phyloP scores from a whole-genome alignment of 2,113 vertebrate species.

The Holacanthus passer region DNA sequence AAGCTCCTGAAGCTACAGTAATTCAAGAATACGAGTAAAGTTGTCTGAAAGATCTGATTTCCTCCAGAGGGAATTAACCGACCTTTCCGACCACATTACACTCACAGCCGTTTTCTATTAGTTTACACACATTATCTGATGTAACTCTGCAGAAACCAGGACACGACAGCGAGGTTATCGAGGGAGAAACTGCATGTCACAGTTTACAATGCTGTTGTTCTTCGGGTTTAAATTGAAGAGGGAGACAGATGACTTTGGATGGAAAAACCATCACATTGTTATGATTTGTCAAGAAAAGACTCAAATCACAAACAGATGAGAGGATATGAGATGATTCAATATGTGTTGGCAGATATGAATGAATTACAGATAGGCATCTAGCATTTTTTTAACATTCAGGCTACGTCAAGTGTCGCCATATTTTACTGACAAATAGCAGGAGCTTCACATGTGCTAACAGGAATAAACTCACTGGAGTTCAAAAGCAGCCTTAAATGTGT shows the following conservation, averaged over 20 bases:
- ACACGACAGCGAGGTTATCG: not conserved
- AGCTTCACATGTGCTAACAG: constrained; percentile 1
- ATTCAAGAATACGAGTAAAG: not conserved
- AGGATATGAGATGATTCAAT: too few relatives aligned
- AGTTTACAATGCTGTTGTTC: not conserved
- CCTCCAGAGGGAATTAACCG: not conserved
- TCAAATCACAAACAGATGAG: constrained; percentile 5
- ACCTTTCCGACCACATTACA: not conserved
- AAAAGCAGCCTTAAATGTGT: not conserved
- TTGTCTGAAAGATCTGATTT: not conserved
- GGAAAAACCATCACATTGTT: not conserved
- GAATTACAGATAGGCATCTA: not conserved
- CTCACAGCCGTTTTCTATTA: constrained; percentile 26
- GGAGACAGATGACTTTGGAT: not conserved
- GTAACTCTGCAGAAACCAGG: constrained; percentile 12
- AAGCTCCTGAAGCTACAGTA: not conserved
- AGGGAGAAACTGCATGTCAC: not conserved
- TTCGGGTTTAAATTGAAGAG: not conserved
- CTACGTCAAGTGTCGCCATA: too few relatives aligned
- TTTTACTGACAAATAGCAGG: not conserved
- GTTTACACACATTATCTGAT: not conserved
- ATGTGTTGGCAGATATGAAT: too few relatives aligned
- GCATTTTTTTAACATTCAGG: constrained; percentile 17
- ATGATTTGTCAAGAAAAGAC: constrained; percentile 3
- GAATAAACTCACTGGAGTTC: not conserved